Evolutionary conservation across 1,140 invertebrate genomes (phyloP).

Genomic region (Bradynema listronoti): DNA sequence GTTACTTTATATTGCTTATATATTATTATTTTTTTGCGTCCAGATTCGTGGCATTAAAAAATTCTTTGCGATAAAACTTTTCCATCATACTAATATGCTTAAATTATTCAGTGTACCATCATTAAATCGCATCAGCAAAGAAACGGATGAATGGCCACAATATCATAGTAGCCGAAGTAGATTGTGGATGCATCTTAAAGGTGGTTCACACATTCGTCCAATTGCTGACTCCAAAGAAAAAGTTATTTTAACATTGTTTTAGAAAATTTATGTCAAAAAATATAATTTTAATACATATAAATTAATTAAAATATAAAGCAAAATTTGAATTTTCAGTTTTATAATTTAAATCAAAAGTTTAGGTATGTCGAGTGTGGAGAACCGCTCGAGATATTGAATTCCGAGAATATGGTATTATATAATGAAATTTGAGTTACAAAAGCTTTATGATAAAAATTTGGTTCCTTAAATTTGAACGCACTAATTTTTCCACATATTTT

Average conservation of each 20-base stretch:
- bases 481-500: no score
- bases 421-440: no score
- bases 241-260: background rate
- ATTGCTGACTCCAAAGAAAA: constrained; percentile 40
- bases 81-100: constrained; percentile 12
- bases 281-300: no score
- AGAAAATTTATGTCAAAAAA: background rate
- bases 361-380: constrained; percentile 51
- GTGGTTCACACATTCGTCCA: constrained; percentile 44
- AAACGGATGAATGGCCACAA: constrained; percentile 49
- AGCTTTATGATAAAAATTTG: no score
- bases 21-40: constrained; percentile 8
- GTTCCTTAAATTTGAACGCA: no score
- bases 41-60: background rate
- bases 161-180: constrained; percentile 42
- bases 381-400: constrained; percentile 52
- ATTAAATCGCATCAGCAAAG: constrained; percentile 12
- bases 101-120: constrained; percentile 18
- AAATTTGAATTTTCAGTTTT: background rate
- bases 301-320: background rate
- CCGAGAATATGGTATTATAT: constrained; percentile 47
- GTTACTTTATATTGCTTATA: background rate
- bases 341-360: no score
- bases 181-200: constrained; percentile 54
- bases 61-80: background rate